phyloP scores from a whole-genome alignment of 1,140 invertebrate genomes.

The Ephestia elutella region DNA sequence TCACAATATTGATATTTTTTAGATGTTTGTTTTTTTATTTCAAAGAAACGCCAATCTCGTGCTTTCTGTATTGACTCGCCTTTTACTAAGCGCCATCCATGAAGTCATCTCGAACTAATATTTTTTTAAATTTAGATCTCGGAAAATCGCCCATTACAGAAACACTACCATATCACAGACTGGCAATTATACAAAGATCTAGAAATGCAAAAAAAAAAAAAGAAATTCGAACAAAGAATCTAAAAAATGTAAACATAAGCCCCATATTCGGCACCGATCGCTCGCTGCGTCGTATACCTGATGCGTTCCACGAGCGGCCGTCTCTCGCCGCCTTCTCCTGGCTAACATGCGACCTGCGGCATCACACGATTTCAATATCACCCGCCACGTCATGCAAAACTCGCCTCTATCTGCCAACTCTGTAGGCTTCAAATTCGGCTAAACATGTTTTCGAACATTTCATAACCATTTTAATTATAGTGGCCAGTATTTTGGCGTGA shows the following conservation, averaged over 20 bases:
- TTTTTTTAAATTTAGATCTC: too few species aligned
- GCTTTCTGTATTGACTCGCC: too few species aligned
- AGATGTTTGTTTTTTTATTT: too few species aligned
- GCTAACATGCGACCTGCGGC: constrained; percentile 64
- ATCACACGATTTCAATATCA: constrained; percentile 49
- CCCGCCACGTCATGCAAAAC: constrained; percentile 17
- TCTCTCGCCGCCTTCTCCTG: constrained; percentile 57
- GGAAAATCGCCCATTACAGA: too few species aligned
- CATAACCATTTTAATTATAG: not conserved
- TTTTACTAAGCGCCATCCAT: too few species aligned
- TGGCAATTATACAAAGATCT: too few species aligned
- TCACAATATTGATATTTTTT: too few species aligned
- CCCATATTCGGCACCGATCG: not conserved
- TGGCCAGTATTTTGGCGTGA: not conserved
- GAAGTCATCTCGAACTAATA: too few species aligned
- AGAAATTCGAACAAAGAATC: not conserved
- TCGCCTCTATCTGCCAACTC: not conserved
- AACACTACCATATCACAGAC: too few species aligned
- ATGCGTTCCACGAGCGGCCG: constrained; percentile 50
- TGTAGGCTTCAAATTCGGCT: constrained; percentile 3
- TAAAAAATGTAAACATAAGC: not conserved
- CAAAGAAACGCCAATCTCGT: too few species aligned
- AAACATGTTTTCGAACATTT: constrained; percentile 2
- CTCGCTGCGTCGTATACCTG: constrained; percentile 49
- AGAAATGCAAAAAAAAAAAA: too few species aligned